Evolutionary conservation across 2,113 vertebrate species (phyloP).

Genomic region (Malurus elegans): DNA sequence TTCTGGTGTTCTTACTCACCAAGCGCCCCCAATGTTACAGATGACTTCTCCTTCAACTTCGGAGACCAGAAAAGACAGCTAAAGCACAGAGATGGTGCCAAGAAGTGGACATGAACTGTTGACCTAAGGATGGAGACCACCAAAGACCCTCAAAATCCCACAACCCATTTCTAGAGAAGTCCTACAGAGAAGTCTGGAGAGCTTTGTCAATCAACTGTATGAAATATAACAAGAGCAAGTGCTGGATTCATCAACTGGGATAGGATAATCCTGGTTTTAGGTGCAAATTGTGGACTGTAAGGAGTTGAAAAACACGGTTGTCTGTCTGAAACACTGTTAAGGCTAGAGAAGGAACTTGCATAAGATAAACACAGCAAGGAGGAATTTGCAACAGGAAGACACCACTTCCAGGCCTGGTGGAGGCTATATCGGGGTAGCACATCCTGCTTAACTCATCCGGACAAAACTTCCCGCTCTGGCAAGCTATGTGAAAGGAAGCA

Average conservation of each 20-base stretch:
- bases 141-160: neutral
- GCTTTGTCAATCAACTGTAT: neutral
- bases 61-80: no score
- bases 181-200: neutral
- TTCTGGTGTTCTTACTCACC: neutral
- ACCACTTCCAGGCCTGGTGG: neutral
- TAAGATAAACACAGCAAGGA: neutral
- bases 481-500: neutral
- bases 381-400: neutral
- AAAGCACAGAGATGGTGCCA: fast-evolving
- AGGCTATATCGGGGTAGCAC: neutral
- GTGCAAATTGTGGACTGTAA: neutral
- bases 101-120: neutral
- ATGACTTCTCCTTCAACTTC: neutral
- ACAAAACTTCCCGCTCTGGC: neutral
- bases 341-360: neutral
- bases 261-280: neutral
- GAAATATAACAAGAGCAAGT: neutral
- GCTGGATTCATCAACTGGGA: neutral
- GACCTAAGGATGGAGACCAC: neutral
- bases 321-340: neutral
- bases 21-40: neutral
- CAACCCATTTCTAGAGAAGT: neutral
- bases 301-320: neutral
- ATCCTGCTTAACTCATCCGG: neutral